Evolutionary conservation across 2,113 vertebrate species (phyloP).

Genomic region (Pygoscelis adeliae): DNA sequence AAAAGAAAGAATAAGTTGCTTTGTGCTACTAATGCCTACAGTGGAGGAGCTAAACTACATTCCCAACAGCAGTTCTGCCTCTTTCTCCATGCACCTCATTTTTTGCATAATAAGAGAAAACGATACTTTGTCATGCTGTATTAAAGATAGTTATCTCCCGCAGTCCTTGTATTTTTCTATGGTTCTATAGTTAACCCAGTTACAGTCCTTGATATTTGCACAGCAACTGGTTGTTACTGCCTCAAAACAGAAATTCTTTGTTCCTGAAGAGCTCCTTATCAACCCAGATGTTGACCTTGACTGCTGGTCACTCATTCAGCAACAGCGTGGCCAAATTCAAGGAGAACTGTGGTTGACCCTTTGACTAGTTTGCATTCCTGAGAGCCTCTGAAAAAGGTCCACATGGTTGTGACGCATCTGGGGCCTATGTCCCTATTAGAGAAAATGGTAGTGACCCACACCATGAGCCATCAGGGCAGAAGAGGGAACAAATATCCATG

Average conservation of each 20-base stretch:
- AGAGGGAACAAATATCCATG: not conserved
- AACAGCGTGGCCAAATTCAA: not conserved
- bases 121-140: not conserved
- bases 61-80: not conserved
- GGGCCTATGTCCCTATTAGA: not conserved
- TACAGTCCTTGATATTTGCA: not conserved
- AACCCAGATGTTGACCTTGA: not conserved
- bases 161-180: not conserved
- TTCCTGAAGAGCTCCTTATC: not conserved
- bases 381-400: not conserved
- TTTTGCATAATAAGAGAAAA: slow-evolving; percentile 38
- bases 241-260: not conserved
- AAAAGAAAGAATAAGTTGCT: slow-evolving; percentile 31
- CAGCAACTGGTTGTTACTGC: not conserved
- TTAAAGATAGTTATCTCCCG: slow-evolving; percentile 28
- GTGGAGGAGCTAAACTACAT: not conserved
- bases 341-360: not conserved
- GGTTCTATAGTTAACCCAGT: not conserved
- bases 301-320: not conserved
- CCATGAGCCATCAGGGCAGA: not conserved
- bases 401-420: not conserved
- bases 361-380: not conserved
- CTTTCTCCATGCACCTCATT: not conserved
- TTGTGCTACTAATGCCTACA: not conserved
- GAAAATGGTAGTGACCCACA: not conserved